Base-by-base conservation (phyloP, 1,140 invertebrate species). In the Penaeus chinensis region DNA sequence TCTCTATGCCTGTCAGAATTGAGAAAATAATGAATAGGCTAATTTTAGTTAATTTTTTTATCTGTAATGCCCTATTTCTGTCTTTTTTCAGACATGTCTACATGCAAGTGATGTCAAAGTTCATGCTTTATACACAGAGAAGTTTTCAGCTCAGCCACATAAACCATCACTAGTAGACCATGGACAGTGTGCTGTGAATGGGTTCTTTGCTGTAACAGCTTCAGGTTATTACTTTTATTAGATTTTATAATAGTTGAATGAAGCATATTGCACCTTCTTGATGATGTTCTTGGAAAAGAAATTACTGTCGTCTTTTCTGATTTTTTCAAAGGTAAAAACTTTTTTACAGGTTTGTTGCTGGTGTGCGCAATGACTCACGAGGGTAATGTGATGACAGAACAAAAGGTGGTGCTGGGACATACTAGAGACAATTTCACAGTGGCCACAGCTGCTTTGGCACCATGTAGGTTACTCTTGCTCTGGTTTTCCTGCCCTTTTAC, bases 201-300 rank as follows among this genome's bases (percentile, higher is more conserved):
- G 89, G 18, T 84, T 90, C 80, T 86, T 90, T 83, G 89, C 88
- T 37, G 81, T 90, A n/a, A 89, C 89, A 24, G 89, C 89, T 74
- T 90, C 89, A 81, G 89, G 89, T 90, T 27, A 47, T 79, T 37
- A 62, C 5, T 47, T 2, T 42, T 19, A 27, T 47, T 24, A 22
- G 24, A 11, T 80, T 5, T 5, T 62, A 13, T 42, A 62, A 47
- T 19, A 1, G 22, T 47, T 81, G 78, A 22, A 37, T 62, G 24
- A 69, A 22, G 27, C 20, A 84, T 32, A 65, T 24, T 85, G 18
- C 10, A 71, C 22, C 60, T n/a, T 42, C 4, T 42, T 42, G 7
- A 42, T 42, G 37, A 42, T 42, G 37, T 42, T 42, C 37, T 42
- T 11, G 20, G 32, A 27, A 65, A 63, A 82, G 13, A n/a, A 27